phyloP scores from a whole-genome alignment of 2,888 invertebrate genomes.

The Leptinotarsa juncta region DNA sequence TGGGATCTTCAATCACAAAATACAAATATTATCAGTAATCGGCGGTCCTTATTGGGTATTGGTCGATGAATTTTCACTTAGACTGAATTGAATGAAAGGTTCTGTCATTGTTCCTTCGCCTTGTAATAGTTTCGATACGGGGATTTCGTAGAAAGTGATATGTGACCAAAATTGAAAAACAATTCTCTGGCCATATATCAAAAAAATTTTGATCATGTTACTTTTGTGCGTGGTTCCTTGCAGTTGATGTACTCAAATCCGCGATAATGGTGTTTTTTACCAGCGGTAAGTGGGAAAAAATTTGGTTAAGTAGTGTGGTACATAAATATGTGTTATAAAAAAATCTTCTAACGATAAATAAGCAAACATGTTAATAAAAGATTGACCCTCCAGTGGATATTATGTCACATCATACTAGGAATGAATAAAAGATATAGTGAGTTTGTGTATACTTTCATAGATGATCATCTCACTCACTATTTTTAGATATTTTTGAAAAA shows the following conservation, averaged over 20 bases:
- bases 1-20: not conserved
- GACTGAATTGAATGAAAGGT: slow-evolving; percentile 6
- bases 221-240: slow-evolving; percentile 11
- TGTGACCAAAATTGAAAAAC: slow-evolving; percentile 47
- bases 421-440: no score
- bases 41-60: not conserved
- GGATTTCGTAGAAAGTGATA: slow-evolving; percentile 48
- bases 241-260: slow-evolving; percentile 15
- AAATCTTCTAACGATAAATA: no score
- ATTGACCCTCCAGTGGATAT: no score
- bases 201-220: slow-evolving; percentile 27
- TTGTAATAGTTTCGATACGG: slow-evolving; percentile 27
- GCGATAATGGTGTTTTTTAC: slow-evolving; percentile 28
- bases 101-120: slow-evolving; percentile 5
- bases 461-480: no score
- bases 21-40: not conserved
- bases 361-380: no score
- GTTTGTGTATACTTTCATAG: no score
- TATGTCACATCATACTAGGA: no score
- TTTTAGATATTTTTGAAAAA: no score
- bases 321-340: no score
- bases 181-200: slow-evolving; percentile 31
- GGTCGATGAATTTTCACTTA: not conserved
- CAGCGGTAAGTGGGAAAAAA: slow-evolving; percentile 22
- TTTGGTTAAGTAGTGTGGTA: no score